A percentile compares a stretch with the other conserved stretches of the same genome.
Evolutionary conservation across 2,113 vertebrate species (phyloP).

Genomic region (Embiotoca jacksoni): DNA sequence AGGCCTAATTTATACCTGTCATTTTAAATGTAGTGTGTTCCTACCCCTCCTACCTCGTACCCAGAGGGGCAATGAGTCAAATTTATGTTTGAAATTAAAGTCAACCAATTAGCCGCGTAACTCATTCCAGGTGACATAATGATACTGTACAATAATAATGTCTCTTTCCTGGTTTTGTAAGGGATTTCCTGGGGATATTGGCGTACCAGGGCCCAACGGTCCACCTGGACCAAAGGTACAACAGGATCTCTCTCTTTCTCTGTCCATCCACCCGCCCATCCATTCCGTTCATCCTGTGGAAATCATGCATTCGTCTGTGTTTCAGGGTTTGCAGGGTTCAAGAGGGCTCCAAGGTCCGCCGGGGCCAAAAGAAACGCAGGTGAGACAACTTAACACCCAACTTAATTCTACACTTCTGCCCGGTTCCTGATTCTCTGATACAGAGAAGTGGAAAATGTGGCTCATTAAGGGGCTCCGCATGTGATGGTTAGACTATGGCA

Average conservation of each 20-base stretch:
- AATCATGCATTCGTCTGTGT: conserved; percentile 10
- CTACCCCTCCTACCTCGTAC: conserved; percentile 1
- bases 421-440: not conserved
- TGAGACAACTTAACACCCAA: conserved; percentile 70
- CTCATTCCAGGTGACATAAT: conserved; percentile 21
- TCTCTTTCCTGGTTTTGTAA: conserved; percentile 68
- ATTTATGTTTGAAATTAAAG: not conserved
- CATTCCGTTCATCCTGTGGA: not conserved
- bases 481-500: conserved; percentile 13
- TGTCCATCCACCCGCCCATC: not conserved
- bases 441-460: conserved; percentile 44
- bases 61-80: not conserved
- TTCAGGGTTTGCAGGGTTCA: conserved; percentile 91
- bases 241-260: not conserved
- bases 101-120: conserved; percentile 7
- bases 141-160: not conserved
- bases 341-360: conserved; percentile 90
- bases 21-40: not conserved
- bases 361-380: conserved; percentile 93
- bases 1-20: not conserved
- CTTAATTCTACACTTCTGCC: not conserved
- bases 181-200: conserved; percentile 99
- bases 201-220: conserved; percentile 94
- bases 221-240: conserved; percentile 94
- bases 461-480: conserved; percentile 42